phyloP scores from a whole-genome alignment of 2,113 vertebrate species.

The Phrynocephalus versicolor region DNA sequence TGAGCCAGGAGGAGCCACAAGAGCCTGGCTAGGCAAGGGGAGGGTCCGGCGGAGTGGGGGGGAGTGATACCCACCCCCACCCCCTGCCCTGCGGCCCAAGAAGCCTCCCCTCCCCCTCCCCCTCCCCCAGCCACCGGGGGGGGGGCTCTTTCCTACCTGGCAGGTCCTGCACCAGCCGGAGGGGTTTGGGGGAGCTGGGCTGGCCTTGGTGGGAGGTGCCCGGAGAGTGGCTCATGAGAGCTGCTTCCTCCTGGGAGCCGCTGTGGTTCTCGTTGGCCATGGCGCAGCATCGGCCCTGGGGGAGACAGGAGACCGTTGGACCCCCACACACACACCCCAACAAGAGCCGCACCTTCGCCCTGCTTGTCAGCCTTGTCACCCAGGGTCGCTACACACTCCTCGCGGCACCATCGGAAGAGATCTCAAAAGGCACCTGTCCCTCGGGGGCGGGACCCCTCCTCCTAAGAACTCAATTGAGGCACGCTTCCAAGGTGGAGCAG shows the following conservation, averaged over 20 bases:
- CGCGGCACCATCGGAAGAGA: too few relatives aligned
- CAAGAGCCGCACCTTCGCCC: too few relatives aligned
- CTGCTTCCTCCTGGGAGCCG: constrained; percentile 84
- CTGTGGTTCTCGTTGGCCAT: constrained; percentile 96
- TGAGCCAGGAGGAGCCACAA: constrained; percentile 15
- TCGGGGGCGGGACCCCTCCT: too few relatives aligned
- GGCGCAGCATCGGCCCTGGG: constrained; percentile 79
- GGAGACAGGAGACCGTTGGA: constrained; percentile 10
- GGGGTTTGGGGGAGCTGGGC: constrained; percentile 87
- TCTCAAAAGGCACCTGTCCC: too few relatives aligned
- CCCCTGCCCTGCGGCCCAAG: accelerated
- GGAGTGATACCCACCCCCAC: too few relatives aligned
- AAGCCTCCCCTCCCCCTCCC: accelerated
- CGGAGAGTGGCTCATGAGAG: constrained; percentile 85
- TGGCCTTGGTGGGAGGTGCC: constrained; percentile 86
- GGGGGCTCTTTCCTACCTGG: constrained; percentile 81
- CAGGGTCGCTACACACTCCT: too few relatives aligned
- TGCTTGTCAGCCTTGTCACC: too few relatives aligned
- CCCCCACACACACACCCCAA: constrained; percentile 3
- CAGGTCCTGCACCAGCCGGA: constrained; percentile 89
- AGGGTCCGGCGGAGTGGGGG: accelerated
- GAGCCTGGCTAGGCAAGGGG: not conserved
- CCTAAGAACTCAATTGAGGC: too few relatives aligned
- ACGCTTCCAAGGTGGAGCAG: too few relatives aligned
- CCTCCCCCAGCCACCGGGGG: accelerated